Base-by-base conservation (phyloP, 2,113 vertebrate genomes). In the Hypanus sabinus region DNA sequence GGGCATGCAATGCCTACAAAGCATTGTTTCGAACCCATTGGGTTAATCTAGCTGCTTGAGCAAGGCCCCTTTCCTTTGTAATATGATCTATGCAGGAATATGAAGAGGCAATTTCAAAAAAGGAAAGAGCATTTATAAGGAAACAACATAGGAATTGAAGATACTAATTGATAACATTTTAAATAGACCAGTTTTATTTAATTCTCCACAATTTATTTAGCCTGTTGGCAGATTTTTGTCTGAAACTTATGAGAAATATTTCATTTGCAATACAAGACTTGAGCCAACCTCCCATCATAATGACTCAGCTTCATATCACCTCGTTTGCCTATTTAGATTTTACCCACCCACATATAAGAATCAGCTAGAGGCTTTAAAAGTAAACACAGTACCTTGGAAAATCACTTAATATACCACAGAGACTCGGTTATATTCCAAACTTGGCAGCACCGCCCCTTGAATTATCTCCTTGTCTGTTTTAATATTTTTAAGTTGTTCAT, bases 61-160 rank as follows among this genome's bases (percentile, higher is more conserved):
- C 60, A 62, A 90, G 85, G 85, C 60, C 85, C 85, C 85, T 18
- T 90, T 90, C 30, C 60, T 90, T 90, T 90, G 85, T 90, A 90
- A 90, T 90, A 90, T 22, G n/a, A 90, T 65, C 85, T 65, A 5
- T 65, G 60, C 60, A 65, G 16, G 16, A 90, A 90, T 60, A 90
- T 90, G 30, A 83, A 83, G 30, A 33, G 85, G 5, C 85, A 90
- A 90, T 33, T 65, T 90, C 85, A 60, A 90, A 65, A 68, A 90
- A 68, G 85, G 16, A 90, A 90, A 90, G 57, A 90, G 12, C 60
- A 65, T 68, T 90, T 90, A 65, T 10, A 90, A 30, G 60, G 65
- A 90, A 33, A n/a, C 60, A 33, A 90, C n/a, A 36, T 33, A n/a
- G 60, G 60, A 88, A 30, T 90, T 10, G n/a, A 90, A 30, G 11